Evolutionary conservation across 2,797 vertebrate species (phyloP).

Genomic region (Aplochiton taeniatus): DNA sequence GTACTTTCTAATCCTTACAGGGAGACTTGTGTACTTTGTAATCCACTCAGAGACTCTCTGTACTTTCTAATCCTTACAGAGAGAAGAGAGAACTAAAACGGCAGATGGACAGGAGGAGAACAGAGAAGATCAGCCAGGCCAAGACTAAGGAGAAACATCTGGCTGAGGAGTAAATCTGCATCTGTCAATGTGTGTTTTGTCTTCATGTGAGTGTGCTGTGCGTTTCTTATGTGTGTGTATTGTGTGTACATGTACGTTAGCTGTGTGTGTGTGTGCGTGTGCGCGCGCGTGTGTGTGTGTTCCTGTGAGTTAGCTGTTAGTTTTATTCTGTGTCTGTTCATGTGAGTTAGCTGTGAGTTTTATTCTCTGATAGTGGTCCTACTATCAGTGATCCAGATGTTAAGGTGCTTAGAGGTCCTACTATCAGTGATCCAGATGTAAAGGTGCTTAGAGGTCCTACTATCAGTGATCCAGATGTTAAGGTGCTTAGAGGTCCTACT

Average conservation of each 20-base stretch:
- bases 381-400: no score
- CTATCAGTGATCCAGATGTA: no score
- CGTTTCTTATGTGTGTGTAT: neutral
- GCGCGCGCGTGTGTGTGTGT: neutral
- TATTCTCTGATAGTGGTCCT: no score
- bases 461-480: no score
- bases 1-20: no score
- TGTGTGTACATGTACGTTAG: neutral
- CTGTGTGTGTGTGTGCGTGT: neutral
- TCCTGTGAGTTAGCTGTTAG: neutral
- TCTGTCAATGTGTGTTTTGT: neutral
- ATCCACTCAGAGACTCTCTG: no score
- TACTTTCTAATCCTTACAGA: constrained; percentile 63
- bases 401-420: no score
- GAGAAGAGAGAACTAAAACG: constrained; percentile 98
- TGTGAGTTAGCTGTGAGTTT: no score
- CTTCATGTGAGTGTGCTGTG: neutral
- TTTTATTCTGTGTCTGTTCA: neutral
- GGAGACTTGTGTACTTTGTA: no score
- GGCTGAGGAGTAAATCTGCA: constrained; percentile 86
- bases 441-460: no score
- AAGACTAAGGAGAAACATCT: constrained; percentile 98
- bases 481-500: no score
- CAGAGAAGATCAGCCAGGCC: constrained; percentile 95
- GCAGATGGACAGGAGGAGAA: constrained; percentile 98